Conservation (phyloP, 2,797 vertebrate species). For the Lepidocolaptes lacrymiger region DNA sequence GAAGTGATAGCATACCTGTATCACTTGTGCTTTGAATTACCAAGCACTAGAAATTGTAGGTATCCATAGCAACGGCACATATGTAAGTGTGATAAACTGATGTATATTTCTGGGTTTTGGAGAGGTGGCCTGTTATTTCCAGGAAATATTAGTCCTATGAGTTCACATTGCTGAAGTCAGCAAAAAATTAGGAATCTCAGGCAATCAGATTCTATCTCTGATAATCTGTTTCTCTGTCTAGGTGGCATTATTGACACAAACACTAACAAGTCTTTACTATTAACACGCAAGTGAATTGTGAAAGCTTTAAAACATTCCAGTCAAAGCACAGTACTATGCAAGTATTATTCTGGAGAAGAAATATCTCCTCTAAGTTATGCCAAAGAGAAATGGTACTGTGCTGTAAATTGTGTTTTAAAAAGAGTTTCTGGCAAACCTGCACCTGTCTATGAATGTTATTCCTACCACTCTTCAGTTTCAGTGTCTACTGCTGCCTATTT, state of each 20-base stretch:
- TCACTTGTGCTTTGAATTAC: conserved; percentile 37
- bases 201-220: background rate
- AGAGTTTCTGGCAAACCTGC: background rate
- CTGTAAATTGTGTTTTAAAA: background rate
- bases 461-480: background rate
- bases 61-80: conserved; percentile 38
- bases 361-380: background rate
- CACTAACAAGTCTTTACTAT: background rate
- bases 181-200: background rate
- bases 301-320: background rate
- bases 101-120: background rate
- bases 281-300: background rate
- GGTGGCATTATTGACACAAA: background rate
- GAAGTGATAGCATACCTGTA: conserved; percentile 8
- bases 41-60: conserved; percentile 9
- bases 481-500: background rate
- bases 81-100: conserved; percentile 32
- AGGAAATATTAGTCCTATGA: background rate
- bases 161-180: background rate
- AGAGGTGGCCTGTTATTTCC: background rate
- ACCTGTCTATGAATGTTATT: background rate
- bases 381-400: background rate
- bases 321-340: background rate
- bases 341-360: background rate
- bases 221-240: background rate